A percentile compares a stretch with the other conserved stretches of the same genome.
These are phyloP conservation scores for Scaptomyza montana DNA, from an alignment of 1,140 invertebrate genomes.

Conservation along the genomic window DNA sequence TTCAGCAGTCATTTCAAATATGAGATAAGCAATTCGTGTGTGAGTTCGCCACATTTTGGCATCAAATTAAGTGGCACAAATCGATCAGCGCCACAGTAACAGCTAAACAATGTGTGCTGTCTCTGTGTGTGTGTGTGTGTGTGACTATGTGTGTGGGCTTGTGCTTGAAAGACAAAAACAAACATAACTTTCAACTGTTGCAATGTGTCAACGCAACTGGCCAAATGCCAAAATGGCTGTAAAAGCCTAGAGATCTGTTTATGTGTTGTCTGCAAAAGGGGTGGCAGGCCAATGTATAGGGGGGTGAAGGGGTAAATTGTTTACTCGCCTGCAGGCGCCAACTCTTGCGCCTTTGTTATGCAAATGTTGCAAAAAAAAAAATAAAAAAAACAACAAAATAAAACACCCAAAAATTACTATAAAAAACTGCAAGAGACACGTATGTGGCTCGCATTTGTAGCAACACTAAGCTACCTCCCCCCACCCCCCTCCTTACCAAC, in stretches of 20 bases:
- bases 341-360: constrained; percentile 70
- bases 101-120: constrained; percentile 25
- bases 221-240: constrained; percentile 38
- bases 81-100: constrained; percentile 56
- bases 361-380: constrained; percentile 49
- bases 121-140: constrained; percentile 2
- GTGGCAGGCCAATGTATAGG: not conserved
- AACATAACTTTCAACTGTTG: constrained; percentile 24
- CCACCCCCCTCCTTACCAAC: too few relatives aligned
- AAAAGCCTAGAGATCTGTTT: constrained; percentile 5
- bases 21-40: constrained; percentile 38
- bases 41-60: constrained; percentile 39
- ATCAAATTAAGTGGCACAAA: constrained; percentile 59
- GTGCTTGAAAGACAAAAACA: not conserved
- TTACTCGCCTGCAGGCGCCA: constrained; percentile 64
- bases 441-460: constrained; percentile 36
- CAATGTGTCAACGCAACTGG: constrained; percentile 60
- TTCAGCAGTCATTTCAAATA: constrained; percentile 21
- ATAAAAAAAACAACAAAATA: not conserved
- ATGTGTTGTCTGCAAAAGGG: not conserved
- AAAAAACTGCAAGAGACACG: constrained; percentile 21
- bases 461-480: not conserved
- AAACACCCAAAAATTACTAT: not conserved
- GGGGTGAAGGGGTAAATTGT: constrained; percentile 9
- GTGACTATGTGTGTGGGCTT: constrained; percentile 41